These are phyloP conservation scores for Pseudobourletiella spinata DNA, from an alignment of 1,140 invertebrate species.

Conservation along the genomic window DNA sequence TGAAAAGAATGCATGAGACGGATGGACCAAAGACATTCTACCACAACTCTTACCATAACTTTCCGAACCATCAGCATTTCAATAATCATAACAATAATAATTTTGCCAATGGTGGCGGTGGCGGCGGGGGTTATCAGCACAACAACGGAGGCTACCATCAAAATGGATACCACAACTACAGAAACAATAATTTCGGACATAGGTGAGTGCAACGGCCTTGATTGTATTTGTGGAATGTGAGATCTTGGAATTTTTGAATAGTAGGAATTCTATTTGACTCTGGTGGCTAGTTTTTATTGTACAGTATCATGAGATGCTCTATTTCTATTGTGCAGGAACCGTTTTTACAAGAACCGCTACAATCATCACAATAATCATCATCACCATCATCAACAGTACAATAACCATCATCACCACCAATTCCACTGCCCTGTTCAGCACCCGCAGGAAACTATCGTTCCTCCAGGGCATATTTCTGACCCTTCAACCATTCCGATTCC, in stretches of 20 bases:
- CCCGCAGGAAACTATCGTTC: background rate
- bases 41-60: background rate
- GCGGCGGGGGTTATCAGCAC: background rate
- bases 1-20: conserved; percentile 1
- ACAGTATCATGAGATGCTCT: no score
- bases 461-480: background rate
- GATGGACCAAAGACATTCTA: background rate
- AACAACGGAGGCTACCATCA: background rate
- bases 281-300: no score
- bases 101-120: background rate
- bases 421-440: background rate
- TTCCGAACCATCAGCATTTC: background rate
- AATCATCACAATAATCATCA: background rate
- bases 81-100: background rate
- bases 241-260: no score
- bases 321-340: background rate
- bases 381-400: background rate
- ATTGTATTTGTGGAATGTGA: no score
- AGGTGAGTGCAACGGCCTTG: no score
- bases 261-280: no score
- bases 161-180: background rate
- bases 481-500: background rate
- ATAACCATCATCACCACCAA: background rate
- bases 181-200: background rate
- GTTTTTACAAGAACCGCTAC: background rate